Percentiles rank a stretch among this genome's conserved stretches.
phyloP scores from a whole-genome alignment of 2,113 vertebrate genomes.

The Kryptolebias marmoratus region DNA sequence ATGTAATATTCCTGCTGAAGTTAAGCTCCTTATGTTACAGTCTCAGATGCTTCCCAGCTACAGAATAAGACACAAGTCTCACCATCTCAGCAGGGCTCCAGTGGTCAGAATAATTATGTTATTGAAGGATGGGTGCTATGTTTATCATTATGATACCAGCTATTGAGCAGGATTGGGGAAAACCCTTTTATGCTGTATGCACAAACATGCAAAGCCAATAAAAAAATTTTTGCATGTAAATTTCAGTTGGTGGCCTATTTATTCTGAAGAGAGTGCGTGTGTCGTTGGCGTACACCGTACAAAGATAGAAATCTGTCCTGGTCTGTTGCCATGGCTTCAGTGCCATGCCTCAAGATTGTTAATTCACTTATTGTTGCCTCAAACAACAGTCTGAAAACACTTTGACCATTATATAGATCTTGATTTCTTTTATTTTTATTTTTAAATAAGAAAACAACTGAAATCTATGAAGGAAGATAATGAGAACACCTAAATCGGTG shows the following conservation, averaged over 20 bases:
- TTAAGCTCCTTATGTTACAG: background rate
- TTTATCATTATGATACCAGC: constrained; percentile 39
- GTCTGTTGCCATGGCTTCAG: constrained; percentile 17
- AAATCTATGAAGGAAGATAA: background rate
- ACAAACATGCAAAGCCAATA: background rate
- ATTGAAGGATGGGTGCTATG: constrained; percentile 10
- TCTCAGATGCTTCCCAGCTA: background rate
- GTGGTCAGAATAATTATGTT: constrained; percentile 26
- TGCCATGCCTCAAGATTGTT: background rate
- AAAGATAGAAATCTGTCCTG: background rate
- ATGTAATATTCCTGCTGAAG: background rate
- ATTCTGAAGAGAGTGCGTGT: background rate
- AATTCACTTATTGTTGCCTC: background rate
- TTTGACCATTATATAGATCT: background rate
- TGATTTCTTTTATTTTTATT: background rate
- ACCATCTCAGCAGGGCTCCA: background rate
- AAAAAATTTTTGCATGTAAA: constrained; percentile 7
- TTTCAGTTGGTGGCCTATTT: constrained; percentile 20
- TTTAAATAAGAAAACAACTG: background rate
- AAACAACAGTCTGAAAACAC: background rate
- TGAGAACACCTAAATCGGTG: background rate
- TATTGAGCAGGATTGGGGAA: constrained; percentile 11
- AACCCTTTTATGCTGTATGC: background rate
- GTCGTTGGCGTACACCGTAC: background rate
- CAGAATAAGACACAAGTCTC: constrained; percentile 1